These are phyloP conservation scores for Puntigrus tetrazona DNA, from an alignment of 2,113 vertebrate genomes.

Conservation along the genomic window DNA sequence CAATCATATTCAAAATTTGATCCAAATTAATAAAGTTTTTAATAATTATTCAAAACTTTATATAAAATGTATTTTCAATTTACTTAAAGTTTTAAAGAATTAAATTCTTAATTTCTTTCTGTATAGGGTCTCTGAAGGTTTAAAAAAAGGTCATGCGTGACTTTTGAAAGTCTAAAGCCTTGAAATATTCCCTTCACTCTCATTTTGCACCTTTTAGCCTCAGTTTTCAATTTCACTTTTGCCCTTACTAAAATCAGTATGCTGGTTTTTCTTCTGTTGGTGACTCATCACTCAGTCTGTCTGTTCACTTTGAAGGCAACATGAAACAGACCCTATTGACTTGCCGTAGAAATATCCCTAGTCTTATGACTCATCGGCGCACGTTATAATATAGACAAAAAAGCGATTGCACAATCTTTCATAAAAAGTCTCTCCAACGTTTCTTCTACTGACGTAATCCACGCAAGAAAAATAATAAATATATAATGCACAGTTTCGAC, in stretches of 20 bases:
- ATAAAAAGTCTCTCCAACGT: neutral
- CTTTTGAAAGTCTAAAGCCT: neutral
- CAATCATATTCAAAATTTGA: neutral
- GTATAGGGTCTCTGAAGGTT: neutral
- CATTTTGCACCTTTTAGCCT: neutral
- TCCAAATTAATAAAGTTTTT: too few species aligned
- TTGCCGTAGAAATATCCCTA: neutral
- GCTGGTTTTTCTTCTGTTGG: neutral
- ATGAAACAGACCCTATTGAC: constrained; percentile 8
- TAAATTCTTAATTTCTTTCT: too few species aligned
- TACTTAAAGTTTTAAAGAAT: too few species aligned
- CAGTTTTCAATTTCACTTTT: neutral
- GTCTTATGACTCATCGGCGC: neutral
- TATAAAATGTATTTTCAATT: too few species aligned
- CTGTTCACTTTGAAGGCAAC: neutral
- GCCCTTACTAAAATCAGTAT: neutral
- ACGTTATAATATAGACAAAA: neutral
- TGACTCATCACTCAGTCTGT: constrained; percentile 18
- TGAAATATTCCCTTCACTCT: neutral
- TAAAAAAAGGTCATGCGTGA: neutral
- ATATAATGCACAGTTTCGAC: neutral
- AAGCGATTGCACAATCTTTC: neutral
- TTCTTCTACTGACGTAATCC: neutral
- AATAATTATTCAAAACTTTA: too few species aligned
- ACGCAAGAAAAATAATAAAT: neutral